Evolutionary conservation across 2,113 vertebrate genomes (phyloP).

Genomic region (Orycteropus afer): DNA sequence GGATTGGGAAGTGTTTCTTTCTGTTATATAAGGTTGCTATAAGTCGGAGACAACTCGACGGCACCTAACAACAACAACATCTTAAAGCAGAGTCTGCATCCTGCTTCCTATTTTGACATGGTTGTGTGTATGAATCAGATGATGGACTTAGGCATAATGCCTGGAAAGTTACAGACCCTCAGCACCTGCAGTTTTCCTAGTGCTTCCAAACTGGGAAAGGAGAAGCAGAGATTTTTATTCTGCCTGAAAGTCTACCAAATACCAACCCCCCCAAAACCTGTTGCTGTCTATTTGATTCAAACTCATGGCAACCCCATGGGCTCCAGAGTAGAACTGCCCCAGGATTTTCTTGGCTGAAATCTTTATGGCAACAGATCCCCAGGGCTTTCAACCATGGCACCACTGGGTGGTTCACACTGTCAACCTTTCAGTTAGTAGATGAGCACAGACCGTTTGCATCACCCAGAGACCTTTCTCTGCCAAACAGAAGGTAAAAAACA

Average conservation of each 20-base stretch:
- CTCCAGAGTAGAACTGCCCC: background rate
- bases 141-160: background rate
- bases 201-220: background rate
- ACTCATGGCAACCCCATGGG: background rate
- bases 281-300: background rate
- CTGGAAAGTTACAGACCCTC: background rate
- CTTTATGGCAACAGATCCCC: background rate
- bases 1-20: too few species aligned
- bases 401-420: background rate
- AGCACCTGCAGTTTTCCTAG: background rate
- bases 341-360: background rate
- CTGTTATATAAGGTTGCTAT: too few species aligned
- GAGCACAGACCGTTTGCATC: background rate
- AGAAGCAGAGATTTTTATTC: background rate
- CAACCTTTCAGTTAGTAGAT: background rate
- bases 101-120: background rate
- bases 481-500: background rate
- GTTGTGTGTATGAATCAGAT: background rate
- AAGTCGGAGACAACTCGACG: too few species aligned
- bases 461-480: background rate
- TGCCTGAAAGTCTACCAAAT: background rate
- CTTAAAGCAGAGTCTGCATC: background rate
- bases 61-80: too few species aligned
- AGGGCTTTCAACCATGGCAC: background rate
- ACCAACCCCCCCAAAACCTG: background rate